Evolutionary conservation across 2,888 invertebrate genomes (phyloP).

Genomic region (Netelia inedita): DNA sequence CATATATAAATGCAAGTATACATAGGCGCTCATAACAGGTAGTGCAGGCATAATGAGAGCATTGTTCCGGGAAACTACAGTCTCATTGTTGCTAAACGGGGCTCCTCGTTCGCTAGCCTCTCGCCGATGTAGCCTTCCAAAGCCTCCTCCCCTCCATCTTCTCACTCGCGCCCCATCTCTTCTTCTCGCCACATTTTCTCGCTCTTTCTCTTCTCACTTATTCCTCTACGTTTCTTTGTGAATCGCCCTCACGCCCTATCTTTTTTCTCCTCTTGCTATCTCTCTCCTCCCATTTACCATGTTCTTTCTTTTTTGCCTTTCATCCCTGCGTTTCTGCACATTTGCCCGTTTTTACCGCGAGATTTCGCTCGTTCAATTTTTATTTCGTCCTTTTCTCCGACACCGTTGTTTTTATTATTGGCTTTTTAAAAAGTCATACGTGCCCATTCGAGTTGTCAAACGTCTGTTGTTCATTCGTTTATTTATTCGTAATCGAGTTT

Average conservation of each 20-base stretch:
- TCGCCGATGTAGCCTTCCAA: slow-evolving; percentile 50
- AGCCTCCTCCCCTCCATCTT: slow-evolving; percentile 67
- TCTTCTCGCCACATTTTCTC: slow-evolving; percentile 24
- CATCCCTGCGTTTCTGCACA: slow-evolving; percentile 52
- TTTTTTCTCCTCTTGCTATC: slow-evolving; percentile 62
- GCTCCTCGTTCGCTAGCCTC: slow-evolving; percentile 70
- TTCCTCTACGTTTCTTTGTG: slow-evolving; percentile 50
- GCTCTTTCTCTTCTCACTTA: slow-evolving; percentile 22
- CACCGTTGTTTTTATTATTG: slow-evolving; percentile 12
- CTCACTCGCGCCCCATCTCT: slow-evolving; percentile 20
- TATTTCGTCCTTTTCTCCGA: slow-evolving; percentile 14
- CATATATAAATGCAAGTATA: slow-evolving; percentile 75
- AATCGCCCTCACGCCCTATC: slow-evolving; percentile 18
- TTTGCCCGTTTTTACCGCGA: slow-evolving; percentile 49
- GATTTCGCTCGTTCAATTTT: slow-evolving; percentile 64
- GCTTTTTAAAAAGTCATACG: neutral
- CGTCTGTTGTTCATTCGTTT: too few species aligned
- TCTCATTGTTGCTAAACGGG: slow-evolving; percentile 81
- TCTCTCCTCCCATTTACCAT: slow-evolving; percentile 41
- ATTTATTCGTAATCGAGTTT: too few species aligned
- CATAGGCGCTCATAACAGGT: slow-evolving; percentile 48
- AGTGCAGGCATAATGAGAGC: slow-evolving; percentile 81
- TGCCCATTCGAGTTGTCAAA: too few species aligned
- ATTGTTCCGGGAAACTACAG: slow-evolving; percentile 84
- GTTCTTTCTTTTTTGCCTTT: slow-evolving; percentile 30